Percentiles rank a stretch among this genome's conserved stretches.
phyloP scores from a whole-genome alignment of 1,140 invertebrate species.

The Drosophila watanabei region DNA sequence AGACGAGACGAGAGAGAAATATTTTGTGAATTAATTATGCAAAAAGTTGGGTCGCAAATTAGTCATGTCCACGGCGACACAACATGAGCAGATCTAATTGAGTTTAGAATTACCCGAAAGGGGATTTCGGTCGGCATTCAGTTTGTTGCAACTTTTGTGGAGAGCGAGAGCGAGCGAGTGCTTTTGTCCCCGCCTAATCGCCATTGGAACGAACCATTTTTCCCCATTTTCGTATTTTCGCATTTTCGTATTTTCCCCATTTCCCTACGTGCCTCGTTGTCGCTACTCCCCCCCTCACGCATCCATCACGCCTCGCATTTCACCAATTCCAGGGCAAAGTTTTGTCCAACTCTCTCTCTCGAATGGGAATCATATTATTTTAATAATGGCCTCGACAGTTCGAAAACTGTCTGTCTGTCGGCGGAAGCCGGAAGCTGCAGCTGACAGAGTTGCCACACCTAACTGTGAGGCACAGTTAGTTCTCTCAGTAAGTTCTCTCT shows the following conservation, averaged over 20 bases:
- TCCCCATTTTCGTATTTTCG: neutral
- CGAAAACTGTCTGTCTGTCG: conserved; percentile 27
- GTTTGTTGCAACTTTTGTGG: conserved; percentile 35
- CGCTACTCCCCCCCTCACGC: neutral
- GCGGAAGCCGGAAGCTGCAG: conserved; percentile 34
- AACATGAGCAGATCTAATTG: conserved; percentile 35
- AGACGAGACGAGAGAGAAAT: conserved; percentile 39
- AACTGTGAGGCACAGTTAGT: conserved; percentile 7
- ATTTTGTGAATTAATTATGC: conserved; percentile 45
- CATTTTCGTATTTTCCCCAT: neutral
- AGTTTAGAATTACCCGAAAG: conserved; percentile 40
- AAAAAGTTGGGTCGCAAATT: conserved; percentile 17
- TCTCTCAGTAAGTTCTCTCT: conserved; percentile 5
- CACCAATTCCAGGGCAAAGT: conserved; percentile 9
- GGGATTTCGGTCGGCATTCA: conserved; percentile 22
- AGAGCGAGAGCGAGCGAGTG: neutral
- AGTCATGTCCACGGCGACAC: conserved; percentile 15
- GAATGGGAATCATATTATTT: conserved; percentile 44
- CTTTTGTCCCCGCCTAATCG: conserved; percentile 27
- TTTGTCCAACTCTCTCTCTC: conserved; percentile 30
- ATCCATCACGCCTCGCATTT: conserved; percentile 14
- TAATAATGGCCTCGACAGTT: conserved; percentile 43
- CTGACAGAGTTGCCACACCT: conserved; percentile 36
- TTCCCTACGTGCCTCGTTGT: neutral
- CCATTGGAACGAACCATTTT: neutral